Conservation (phyloP, 92 coral and sea anemone genomes). For the Heteractis magnifica region DNA sequence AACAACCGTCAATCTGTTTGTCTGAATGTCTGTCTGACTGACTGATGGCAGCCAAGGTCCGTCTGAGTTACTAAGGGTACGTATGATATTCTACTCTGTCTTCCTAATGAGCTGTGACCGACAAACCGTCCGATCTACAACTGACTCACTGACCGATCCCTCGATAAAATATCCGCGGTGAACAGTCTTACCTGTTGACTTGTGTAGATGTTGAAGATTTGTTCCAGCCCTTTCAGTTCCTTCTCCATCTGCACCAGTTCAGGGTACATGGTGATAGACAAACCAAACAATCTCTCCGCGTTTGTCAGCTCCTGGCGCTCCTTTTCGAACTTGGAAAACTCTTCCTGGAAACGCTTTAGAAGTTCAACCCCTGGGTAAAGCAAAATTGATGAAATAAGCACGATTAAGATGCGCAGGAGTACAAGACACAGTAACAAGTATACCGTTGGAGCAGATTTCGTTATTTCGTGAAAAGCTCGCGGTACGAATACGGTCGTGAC, state of each 20-base stretch:
- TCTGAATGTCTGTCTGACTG: no score
- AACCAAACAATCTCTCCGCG: constrained; percentile 96
- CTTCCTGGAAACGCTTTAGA: constrained; percentile 88
- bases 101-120: no score
- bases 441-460: no score
- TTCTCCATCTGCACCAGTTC: constrained; percentile 96
- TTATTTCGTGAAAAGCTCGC: no score
- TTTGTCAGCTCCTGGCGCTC: constrained; percentile 98
- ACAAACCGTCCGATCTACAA: not conserved
- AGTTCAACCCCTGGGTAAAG: constrained; percentile 76
- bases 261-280: constrained; percentile 92
- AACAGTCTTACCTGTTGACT: constrained; percentile 71
- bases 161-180: not conserved
- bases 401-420: not conserved
- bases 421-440: no score
- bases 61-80: no score
- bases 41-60: no score
- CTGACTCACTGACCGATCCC: not conserved
- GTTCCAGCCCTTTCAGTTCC: constrained; percentile 92
- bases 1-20: no score
- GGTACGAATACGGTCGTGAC: no score
- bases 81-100: no score
- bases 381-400: not conserved
- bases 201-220: constrained; percentile 85
- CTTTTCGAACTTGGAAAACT: constrained; percentile 74